Base-by-base conservation (phyloP, 1,140 invertebrate species). In the Drosophila burlai region DNA sequence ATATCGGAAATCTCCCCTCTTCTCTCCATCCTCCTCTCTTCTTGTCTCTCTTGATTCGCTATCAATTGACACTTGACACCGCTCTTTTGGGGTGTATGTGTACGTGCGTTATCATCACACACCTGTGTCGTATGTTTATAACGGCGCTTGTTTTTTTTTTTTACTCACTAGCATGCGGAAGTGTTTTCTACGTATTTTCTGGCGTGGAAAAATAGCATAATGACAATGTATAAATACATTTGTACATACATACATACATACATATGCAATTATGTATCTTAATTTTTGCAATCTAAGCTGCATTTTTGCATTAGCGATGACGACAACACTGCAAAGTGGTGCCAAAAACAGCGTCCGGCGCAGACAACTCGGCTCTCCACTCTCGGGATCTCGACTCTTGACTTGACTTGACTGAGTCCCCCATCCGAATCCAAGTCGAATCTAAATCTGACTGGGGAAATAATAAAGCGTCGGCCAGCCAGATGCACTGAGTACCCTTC, bases 331-430 rank as follows among this genome's bases (percentile, higher is more conserved):
- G 6, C 54, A 31, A 62, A 78, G 31, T 59, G 49, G 49, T 26
- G 36, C 50, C 52, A 40, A 65, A 66, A 52, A 40, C 31, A 36
- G 24, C 47, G 15, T 5, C 21, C 52, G 34, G 43, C 58, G 77
- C 81, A 87, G 84, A 87, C 81, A 83, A 43, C 59, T 58, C 73
- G 84, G 79, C 84, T 87, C 76, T 65, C 54, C 54, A 40, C 15
- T 26, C 54, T 40, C 54, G 54, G 54, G 36, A 57, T 57, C 54
- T 26, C 34, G 34, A 55, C 34, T 55, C 18, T 54, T 21, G 50
- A 21, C 18, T 21, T 13, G 50, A 21, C 52, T 54, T 38, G 34
- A 16, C 52, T 24, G 13, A 55, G 16, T 55, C 46, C 46, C 29
- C 24, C 60, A 47, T 60, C 55, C 52, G 69, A 46, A 46, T 47